A percentile compares a stretch with the other conserved stretches of the same genome.
These are phyloP conservation scores for Nyctibius grandis DNA, from an alignment of 2,797 vertebrate species.

Conservation along the genomic window DNA sequence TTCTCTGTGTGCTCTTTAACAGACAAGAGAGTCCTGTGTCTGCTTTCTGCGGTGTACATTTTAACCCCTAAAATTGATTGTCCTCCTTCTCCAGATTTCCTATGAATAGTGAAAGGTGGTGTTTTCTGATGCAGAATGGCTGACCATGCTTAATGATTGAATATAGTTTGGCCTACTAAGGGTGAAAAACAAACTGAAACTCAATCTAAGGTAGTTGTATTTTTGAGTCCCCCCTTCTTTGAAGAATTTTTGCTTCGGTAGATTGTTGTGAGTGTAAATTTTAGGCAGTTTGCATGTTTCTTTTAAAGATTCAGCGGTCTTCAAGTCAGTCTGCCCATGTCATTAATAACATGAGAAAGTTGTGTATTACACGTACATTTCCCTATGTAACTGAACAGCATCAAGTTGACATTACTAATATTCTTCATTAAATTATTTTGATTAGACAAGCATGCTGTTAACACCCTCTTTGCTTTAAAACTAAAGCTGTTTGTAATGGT, in stretches of 20 bases:
- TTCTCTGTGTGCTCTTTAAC: background rate
- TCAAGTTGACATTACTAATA: background rate
- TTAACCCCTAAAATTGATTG: background rate
- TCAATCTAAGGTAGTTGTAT: background rate
- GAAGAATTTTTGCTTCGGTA: background rate
- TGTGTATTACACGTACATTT: background rate
- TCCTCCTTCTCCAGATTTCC: background rate
- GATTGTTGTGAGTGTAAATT: background rate
- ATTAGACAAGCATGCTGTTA: background rate
- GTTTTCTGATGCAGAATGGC: background rate
- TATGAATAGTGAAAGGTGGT: background rate
- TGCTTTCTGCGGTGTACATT: background rate
- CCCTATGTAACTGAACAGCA: background rate
- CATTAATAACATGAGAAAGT: background rate
- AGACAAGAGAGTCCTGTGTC: background rate
- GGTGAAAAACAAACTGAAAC: background rate
- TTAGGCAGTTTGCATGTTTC: background rate
- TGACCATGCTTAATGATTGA: background rate
- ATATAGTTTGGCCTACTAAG: background rate
- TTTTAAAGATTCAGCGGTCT: background rate
- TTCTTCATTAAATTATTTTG: background rate
- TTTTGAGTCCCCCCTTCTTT: background rate
- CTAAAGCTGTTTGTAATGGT: background rate
- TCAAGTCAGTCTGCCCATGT: background rate
- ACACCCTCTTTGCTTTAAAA: background rate